Base-by-base conservation (phyloP, 1,140 invertebrate genomes). In the Dreissena rostriformis region DNA sequence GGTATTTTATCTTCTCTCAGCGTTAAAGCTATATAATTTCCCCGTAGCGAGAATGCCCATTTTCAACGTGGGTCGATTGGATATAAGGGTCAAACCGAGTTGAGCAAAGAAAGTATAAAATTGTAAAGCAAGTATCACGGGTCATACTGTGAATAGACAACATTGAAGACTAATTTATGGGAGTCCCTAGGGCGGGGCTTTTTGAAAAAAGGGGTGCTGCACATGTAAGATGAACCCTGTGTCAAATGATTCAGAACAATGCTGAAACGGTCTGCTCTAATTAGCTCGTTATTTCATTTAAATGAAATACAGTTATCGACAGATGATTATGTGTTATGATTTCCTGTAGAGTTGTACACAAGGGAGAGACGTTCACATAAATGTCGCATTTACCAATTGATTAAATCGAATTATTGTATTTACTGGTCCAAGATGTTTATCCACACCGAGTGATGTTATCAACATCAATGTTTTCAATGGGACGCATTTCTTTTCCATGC, bases 1-100 rank as follows among this genome's bases (percentile, higher is more conserved):
- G 51, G 70, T 12, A 52, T 53, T 79, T 79, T 79, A 79, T 79
- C 66, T 66, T 79, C 77, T n/a, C 26, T 24, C 55, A 68, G 70
- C 70, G 68, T 51, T 29, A 53, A 24, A 39, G 39, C 26, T 66
- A 66, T 79, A 66, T 71, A 66, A 79, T 79, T 79, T 79, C 55
- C 77, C 49, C 49, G 61, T 79, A 28, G 24, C 10, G 52, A 24
- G 70, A 79, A 79, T 79, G 67, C 28, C 26, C 57, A 61, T 79
- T 49, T 52, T 61, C 53, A 22, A 51, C 75, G 22, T 22, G 75
- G 49, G 77, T 6, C 17, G 57, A 61, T 61, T 61, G 17, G 57
- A 4, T 11, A 6, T 11, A 61, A 55, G 77, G 77, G 77, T 79
- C 77, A 79, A 29, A 68, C 66, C 49, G 5, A 49, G 77, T 28